These are phyloP conservation scores for Molossus molossus DNA, from an alignment of 2,797 vertebrate species.

Conservation along the genomic window DNA sequence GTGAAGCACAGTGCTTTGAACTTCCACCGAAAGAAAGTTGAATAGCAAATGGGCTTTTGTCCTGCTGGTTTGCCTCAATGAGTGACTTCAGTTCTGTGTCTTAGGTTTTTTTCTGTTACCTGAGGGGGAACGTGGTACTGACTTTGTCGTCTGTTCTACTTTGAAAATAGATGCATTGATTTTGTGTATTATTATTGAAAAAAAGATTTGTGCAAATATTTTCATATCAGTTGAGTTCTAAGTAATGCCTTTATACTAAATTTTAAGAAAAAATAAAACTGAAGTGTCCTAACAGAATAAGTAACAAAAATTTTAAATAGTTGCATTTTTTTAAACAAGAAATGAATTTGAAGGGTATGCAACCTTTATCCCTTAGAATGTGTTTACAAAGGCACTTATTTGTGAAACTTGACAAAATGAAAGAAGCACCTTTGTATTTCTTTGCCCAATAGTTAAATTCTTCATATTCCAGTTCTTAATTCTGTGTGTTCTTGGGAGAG, in stretches of 20 bases:
- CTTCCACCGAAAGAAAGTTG: constrained; percentile 67
- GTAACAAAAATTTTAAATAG: constrained; percentile 7
- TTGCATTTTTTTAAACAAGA: not conserved
- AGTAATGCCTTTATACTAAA: constrained; percentile 19
- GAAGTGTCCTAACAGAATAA: constrained; percentile 34
- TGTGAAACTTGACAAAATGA: constrained; percentile 6
- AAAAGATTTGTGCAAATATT: constrained; percentile 29
- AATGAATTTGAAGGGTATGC: constrained; percentile 39
- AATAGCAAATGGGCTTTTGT: constrained; percentile 75
- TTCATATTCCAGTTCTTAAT: not conserved
- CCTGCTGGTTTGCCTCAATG: constrained; percentile 66
- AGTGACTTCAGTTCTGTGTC: constrained; percentile 68
- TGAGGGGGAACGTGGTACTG: constrained; percentile 37
- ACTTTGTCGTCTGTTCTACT: constrained; percentile 15
- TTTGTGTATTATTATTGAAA: constrained; percentile 29
- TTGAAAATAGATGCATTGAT: constrained; percentile 56
- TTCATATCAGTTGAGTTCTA: constrained; percentile 38
- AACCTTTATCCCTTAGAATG: constrained; percentile 33
- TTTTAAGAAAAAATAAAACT: constrained; percentile 56
- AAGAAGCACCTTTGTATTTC: constrained; percentile 44
- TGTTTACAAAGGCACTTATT: constrained; percentile 15
- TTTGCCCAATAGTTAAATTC: not conserved
- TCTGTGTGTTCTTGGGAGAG: constrained; percentile 32
- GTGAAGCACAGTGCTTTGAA: constrained; percentile 66
- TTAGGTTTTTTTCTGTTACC: constrained; percentile 68